phyloP scores from a whole-genome alignment of 2,888 invertebrate species.

The Smittia sp. region DNA sequence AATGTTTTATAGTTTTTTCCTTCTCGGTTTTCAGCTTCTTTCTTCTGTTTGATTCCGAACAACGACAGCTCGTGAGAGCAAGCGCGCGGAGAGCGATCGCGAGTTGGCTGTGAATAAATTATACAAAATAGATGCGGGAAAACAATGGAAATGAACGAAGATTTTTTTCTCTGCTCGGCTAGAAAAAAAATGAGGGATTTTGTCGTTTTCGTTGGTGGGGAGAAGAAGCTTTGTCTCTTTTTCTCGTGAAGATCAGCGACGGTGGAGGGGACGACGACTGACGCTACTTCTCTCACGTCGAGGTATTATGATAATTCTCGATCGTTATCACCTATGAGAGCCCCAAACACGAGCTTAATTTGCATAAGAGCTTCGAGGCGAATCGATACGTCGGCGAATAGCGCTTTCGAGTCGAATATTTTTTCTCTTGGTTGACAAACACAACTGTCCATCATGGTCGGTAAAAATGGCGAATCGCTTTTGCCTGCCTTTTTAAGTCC shows the following conservation, averaged over 20 bases:
- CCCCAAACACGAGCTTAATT: background rate
- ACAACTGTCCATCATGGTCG: slow-evolving; percentile 24
- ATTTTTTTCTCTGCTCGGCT: background rate
- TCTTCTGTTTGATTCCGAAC: background rate
- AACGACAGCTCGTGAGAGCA: slow-evolving; percentile 24
- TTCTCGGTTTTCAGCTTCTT: slow-evolving; percentile 9
- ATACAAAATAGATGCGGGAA: slow-evolving; percentile 11
- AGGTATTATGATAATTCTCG: slow-evolving; percentile 17
- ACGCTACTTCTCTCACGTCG: background rate
- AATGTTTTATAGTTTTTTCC: background rate
- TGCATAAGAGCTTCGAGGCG: too few relatives aligned
- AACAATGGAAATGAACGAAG: slow-evolving; percentile 8
- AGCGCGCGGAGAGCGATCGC: slow-evolving; percentile 24
- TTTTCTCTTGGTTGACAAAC: background rate
- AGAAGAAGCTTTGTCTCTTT: background rate
- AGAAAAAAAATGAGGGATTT: background rate
- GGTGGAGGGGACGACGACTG: slow-evolving; percentile 9
- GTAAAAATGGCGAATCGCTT: slow-evolving; percentile 28
- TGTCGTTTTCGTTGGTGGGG: slow-evolving; percentile 2
- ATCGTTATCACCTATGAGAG: background rate
- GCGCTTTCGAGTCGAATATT: background rate
- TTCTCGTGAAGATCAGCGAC: background rate
- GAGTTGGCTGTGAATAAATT: slow-evolving; percentile 20
- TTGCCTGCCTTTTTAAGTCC: slow-evolving; percentile 21
- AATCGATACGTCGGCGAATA: background rate